phyloP scores from a whole-genome alignment of 2,888 invertebrate species.

The Drosophila meridiana region DNA sequence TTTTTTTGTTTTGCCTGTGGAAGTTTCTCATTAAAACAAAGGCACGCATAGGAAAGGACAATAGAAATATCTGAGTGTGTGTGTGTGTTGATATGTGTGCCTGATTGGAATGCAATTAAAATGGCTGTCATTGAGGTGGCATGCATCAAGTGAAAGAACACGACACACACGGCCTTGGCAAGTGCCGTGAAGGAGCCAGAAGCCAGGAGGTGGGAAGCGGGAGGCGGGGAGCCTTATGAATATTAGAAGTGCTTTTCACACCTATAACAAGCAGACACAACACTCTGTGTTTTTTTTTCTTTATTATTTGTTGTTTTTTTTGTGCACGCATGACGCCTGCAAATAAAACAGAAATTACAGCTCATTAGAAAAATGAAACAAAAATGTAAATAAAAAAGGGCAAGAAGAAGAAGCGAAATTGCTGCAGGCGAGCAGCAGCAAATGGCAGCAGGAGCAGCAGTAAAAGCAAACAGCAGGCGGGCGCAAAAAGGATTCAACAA shows the following conservation, averaged over 20 bases:
- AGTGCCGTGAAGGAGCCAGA: not conserved
- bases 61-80: conserved; percentile 6
- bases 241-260: conserved; percentile 77
- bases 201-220: not conserved
- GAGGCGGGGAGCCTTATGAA: conserved; percentile 54
- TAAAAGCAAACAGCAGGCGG: conserved; percentile 76
- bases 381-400: conserved; percentile 76
- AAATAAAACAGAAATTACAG: conserved; percentile 83
- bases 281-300: conserved; percentile 17
- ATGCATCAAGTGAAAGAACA: conserved; percentile 26
- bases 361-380: conserved; percentile 82
- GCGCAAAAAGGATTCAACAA: conserved; percentile 71
- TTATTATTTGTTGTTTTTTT: conserved; percentile 50
- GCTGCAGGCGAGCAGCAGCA: conserved; percentile 34
- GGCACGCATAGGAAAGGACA: conserved; percentile 11
- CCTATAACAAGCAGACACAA: conserved; percentile 54
- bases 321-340: conserved; percentile 78
- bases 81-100: conserved; percentile 7
- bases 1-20: not conserved
- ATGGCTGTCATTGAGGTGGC: conserved; percentile 31
- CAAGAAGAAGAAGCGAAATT: conserved; percentile 20
- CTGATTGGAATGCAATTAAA: conserved; percentile 75
- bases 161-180: conserved; percentile 37
- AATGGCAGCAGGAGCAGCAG: conserved; percentile 24
- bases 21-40: conserved; percentile 3